Percentiles rank a stretch among this genome's conserved stretches.
Conservation (phyloP, 2,797 vertebrate genomes). For the Xenopus petersii region DNA sequence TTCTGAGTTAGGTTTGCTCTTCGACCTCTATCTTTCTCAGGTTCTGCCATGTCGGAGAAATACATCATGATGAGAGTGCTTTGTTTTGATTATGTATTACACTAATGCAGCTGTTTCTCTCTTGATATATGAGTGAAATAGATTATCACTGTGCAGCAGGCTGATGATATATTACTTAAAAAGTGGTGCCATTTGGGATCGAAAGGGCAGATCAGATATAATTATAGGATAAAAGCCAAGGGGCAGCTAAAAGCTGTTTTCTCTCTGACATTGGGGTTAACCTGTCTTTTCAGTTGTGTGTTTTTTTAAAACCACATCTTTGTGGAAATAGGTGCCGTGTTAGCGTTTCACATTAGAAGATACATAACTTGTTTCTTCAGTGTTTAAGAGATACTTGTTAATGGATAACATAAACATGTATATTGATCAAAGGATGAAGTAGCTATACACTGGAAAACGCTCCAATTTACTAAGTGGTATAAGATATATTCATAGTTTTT, state of each 20-base stretch:
- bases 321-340: slow-evolving; percentile 14
- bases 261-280: slow-evolving; percentile 46
- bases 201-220: slow-evolving; percentile 57
- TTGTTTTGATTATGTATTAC: slow-evolving; percentile 64
- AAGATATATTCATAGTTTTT: too few relatives aligned
- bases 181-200: slow-evolving; percentile 65
- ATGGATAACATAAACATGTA: neutral
- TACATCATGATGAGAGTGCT: slow-evolving; percentile 56
- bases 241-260: slow-evolving; percentile 54
- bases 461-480: neutral
- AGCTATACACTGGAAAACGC: neutral
- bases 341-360: slow-evolving; percentile 9
- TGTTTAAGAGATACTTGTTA: neutral
- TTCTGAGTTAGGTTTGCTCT: slow-evolving; percentile 53
- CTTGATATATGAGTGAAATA: slow-evolving; percentile 69
- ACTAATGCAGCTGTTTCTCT: slow-evolving; percentile 66
- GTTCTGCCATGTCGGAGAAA: slow-evolving; percentile 57
- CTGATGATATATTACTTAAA: slow-evolving; percentile 62
- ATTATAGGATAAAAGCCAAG: slow-evolving; percentile 59
- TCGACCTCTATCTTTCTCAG: slow-evolving; percentile 50
- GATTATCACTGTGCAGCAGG: slow-evolving; percentile 63
- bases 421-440: neutral
- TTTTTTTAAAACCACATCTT: slow-evolving; percentile 21
- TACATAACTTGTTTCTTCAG: neutral
- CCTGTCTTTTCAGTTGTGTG: slow-evolving; percentile 24